phyloP scores from a whole-genome alignment of 2,888 invertebrate genomes.

The Pachliopta kotzebuea region DNA sequence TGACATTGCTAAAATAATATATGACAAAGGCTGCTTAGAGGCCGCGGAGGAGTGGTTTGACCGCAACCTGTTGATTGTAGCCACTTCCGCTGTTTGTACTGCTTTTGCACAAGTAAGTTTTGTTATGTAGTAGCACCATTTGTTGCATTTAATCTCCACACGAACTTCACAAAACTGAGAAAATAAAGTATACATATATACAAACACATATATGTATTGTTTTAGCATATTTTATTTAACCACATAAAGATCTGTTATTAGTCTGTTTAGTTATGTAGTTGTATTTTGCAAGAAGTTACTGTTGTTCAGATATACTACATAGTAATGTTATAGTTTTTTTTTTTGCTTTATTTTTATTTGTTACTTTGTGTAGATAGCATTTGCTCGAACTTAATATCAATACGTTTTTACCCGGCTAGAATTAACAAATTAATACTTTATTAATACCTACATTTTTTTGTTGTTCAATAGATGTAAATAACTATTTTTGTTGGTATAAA shows the following conservation, averaged over 20 bases:
- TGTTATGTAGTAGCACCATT: slow-evolving; percentile 52
- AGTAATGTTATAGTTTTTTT: neutral
- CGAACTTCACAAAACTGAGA: neutral
- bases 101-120: slow-evolving; percentile 95
- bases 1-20: slow-evolving; percentile 91
- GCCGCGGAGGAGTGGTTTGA: slow-evolving; percentile 98
- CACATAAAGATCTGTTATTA: neutral
- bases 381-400: too few relatives aligned
- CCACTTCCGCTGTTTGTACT: slow-evolving; percentile 91
- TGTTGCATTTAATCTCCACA: neutral
- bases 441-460: too few relatives aligned
- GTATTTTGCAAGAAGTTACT: neutral
- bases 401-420: too few relatives aligned
- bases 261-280: neutral
- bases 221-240: too few relatives aligned
- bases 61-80: slow-evolving; percentile 95
- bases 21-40: slow-evolving; percentile 96
- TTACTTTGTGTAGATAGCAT: too few relatives aligned
- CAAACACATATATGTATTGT: too few relatives aligned
- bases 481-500: too few relatives aligned
- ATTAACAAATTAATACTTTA: too few relatives aligned
- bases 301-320: neutral
- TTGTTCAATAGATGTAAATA: too few relatives aligned
- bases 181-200: neutral
- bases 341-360: neutral